Percentiles rank a stretch among this genome's conserved stretches.
Evolutionary conservation across 2,797 vertebrate genomes (phyloP).

Genomic region (Florisuga fusca): DNA sequence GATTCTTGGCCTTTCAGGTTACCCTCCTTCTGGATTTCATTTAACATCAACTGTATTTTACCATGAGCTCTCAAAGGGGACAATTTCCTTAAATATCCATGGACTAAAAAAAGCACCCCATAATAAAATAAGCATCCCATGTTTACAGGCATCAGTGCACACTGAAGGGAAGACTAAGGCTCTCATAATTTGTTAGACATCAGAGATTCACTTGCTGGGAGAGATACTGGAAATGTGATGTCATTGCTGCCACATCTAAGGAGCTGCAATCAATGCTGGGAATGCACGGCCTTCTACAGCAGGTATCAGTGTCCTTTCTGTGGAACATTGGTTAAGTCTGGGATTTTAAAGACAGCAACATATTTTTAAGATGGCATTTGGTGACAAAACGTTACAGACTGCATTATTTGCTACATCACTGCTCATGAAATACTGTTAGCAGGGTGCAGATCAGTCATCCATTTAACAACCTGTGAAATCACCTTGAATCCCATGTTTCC

Average conservation of each 20-base stretch:
- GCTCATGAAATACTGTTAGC: constrained; percentile 65
- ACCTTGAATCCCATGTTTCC: constrained; percentile 70
- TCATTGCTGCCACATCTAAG: not conserved
- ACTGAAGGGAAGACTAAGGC: not conserved
- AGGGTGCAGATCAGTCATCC: constrained; percentile 38
- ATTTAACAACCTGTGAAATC: constrained; percentile 50
- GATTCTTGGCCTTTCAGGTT: not conserved
- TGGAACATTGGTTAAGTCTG: constrained; percentile 9
- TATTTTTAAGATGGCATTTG: constrained; percentile 42
- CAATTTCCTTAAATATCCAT: not conserved
- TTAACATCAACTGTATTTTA: not conserved
- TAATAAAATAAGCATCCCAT: not conserved
- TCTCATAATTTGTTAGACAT: not conserved
- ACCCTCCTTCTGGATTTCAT: not conserved
- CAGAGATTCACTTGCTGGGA: not conserved
- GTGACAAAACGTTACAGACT: constrained; percentile 46
- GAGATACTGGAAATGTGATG: not conserved
- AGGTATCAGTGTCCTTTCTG: not conserved
- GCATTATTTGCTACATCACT: constrained; percentile 59
- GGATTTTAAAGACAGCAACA: not conserved
- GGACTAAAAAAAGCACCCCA: not conserved
- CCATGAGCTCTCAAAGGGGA: not conserved
- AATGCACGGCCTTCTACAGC: not conserved
- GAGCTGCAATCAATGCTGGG: not conserved
- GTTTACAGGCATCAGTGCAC: not conserved